phyloP scores from a whole-genome alignment of 2,113 vertebrate genomes.

The Sylvilagus bachmani region DNA sequence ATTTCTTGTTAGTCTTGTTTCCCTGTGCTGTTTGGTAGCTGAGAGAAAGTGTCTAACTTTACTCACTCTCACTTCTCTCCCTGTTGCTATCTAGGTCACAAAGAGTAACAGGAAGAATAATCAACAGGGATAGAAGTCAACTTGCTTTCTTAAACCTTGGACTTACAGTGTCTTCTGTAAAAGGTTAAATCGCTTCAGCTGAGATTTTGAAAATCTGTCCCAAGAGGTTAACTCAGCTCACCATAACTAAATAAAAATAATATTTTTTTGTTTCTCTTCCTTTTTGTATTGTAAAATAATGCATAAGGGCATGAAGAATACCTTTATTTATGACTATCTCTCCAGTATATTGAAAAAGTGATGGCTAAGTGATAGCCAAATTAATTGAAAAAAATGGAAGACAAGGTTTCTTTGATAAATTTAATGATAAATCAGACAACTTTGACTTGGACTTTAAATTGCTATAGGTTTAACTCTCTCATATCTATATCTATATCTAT shows the following conservation, averaged over 20 bases:
- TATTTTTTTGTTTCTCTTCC: background rate
- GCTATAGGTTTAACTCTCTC: background rate
- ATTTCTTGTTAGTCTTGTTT: background rate
- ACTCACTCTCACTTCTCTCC: too few species aligned
- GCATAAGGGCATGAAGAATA: background rate
- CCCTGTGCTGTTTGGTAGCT: background rate
- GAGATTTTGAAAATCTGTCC: background rate
- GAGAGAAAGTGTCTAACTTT: accelerated
- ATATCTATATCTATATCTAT: too few species aligned
- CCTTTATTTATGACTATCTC: background rate
- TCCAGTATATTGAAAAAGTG: background rate
- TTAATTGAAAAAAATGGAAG: background rate
- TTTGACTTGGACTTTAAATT: background rate
- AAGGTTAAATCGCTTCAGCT: background rate
- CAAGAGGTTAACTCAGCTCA: background rate
- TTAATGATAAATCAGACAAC: background rate
- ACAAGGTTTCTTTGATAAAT: background rate
- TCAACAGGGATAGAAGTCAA: background rate
- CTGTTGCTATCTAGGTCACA: background rate
- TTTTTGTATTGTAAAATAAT: background rate
- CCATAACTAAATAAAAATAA: background rate
- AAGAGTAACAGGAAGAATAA: background rate
- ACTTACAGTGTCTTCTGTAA: background rate
- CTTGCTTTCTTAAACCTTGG: background rate
- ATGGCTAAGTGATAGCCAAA: background rate